These are phyloP conservation scores for Andrena dorsata DNA, from an alignment of 2,888 invertebrate species.

Conservation along the genomic window DNA sequence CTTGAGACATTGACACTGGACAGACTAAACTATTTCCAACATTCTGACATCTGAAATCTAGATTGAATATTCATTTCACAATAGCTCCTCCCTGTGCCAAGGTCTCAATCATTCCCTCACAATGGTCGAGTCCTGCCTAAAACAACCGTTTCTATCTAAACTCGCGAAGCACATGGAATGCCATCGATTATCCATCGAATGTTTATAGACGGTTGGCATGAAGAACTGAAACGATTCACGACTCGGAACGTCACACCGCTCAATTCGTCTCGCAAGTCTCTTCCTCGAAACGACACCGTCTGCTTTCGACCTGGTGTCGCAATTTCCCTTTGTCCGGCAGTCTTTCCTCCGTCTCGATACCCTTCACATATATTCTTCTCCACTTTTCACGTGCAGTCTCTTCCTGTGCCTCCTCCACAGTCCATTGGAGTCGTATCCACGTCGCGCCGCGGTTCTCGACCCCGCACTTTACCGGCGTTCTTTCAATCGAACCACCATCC, in stretches of 20 bases:
- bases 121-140: background rate
- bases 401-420: background rate
- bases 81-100: background rate
- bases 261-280: background rate
- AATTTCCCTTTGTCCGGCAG: background rate
- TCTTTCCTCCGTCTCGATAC: background rate
- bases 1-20: conserved; percentile 19
- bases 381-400: background rate
- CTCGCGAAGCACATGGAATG: background rate
- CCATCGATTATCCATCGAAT: background rate
- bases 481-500: background rate
- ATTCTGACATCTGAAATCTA: background rate
- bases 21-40: background rate
- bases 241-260: background rate
- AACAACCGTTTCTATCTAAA: background rate
- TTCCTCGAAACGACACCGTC: conserved; percentile 14
- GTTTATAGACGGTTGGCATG: background rate
- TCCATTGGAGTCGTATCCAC: background rate
- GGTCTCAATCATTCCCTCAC: background rate
- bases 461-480: background rate
- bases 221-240: background rate
- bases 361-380: conserved; percentile 7
- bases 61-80: background rate
- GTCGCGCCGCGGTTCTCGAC: background rate
- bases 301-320: conserved; percentile 18